These are phyloP conservation scores for Euwallacea fornicatus DNA, from an alignment of 1,140 invertebrate genomes.

Conservation along the genomic window DNA sequence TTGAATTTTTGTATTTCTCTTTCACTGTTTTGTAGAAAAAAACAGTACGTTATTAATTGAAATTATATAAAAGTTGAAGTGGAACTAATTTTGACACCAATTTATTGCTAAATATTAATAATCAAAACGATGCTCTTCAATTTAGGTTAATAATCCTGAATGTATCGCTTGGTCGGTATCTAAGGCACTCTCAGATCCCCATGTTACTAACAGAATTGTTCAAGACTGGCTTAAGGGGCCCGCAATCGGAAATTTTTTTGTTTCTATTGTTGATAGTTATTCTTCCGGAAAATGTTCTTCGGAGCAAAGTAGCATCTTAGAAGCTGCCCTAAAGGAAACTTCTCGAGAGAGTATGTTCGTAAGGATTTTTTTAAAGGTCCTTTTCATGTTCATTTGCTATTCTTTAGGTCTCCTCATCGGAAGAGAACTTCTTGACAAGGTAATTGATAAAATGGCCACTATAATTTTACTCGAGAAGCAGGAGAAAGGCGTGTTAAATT, in stretches of 20 bases:
- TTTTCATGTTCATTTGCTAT: not conserved
- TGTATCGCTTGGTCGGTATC: conserved; percentile 53
- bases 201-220: conserved; percentile 55
- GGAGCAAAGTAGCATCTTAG: conserved; percentile 54
- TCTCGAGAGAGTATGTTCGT: conserved; percentile 42
- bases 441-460: conserved; percentile 54
- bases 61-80: too few species aligned
- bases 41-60: too few species aligned
- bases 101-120: too few species aligned
- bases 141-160: conserved; percentile 22
- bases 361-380: conserved; percentile 33
- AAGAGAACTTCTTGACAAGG: conserved; percentile 39
- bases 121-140: not conserved
- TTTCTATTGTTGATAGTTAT: conserved; percentile 52
- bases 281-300: conserved; percentile 53
- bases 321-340: conserved; percentile 50
- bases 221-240: conserved; percentile 57
- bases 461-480: conserved; percentile 46
- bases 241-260: conserved; percentile 53
- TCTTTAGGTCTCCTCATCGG: conserved; percentile 56
- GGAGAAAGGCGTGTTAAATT: conserved; percentile 51
- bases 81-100: too few species aligned
- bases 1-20: too few species aligned
- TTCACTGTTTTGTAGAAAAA: too few species aligned
- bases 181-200: conserved; percentile 55